phyloP scores from a whole-genome alignment of 2,113 vertebrate genomes.

The Tragelaphus strepsiceros region DNA sequence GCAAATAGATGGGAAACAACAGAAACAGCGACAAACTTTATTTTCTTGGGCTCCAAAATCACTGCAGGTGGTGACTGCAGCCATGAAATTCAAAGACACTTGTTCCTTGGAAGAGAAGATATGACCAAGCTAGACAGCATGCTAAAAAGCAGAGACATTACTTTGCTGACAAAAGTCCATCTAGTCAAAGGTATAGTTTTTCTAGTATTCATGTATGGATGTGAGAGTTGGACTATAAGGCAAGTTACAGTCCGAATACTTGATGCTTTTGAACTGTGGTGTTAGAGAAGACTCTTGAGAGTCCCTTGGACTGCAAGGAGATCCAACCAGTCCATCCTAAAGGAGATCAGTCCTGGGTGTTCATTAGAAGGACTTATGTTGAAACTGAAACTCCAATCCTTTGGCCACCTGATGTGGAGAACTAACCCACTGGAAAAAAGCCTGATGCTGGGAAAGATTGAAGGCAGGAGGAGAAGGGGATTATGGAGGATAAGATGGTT shows the following conservation, averaged over 20 bases:
- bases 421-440: neutral
- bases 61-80: neutral
- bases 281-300: neutral
- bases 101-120: neutral
- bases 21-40: neutral
- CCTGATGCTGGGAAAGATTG: neutral
- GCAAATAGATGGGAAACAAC: neutral
- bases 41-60: neutral
- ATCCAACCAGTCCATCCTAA: neutral
- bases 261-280: neutral
- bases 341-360: neutral
- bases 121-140: neutral
- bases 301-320: neutral
- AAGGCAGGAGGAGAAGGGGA: neutral
- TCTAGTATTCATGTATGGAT: neutral
- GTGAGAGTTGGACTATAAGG: neutral
- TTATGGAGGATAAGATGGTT: neutral
- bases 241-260: neutral
- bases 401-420: neutral
- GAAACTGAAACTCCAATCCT: neutral
- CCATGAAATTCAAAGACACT: neutral
- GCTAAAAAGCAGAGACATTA: neutral
- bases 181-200: neutral
- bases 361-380: neutral
- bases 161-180: rapidly evolving